These are phyloP conservation scores for Oryzias melastigma DNA, from an alignment of 2,113 vertebrate species.

Conservation along the genomic window DNA sequence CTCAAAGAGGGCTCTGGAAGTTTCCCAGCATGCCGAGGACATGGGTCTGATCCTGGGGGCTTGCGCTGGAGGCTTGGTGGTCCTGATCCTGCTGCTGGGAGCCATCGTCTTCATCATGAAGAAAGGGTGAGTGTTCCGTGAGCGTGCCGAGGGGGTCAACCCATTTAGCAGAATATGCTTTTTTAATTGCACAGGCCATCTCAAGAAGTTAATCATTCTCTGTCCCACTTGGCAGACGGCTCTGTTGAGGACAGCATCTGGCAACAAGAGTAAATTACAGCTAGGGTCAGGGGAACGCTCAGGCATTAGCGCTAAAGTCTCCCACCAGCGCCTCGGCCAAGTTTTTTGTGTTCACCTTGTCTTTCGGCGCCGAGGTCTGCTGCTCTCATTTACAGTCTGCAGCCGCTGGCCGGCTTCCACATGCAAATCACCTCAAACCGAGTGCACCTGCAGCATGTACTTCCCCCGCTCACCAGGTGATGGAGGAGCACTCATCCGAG, in stretches of 20 bases:
- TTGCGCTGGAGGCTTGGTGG: constrained; percentile 87
- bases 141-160: background rate
- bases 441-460: constrained; percentile 61
- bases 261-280: constrained; percentile 59
- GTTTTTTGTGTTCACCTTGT: constrained; percentile 65
- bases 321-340: constrained; percentile 28
- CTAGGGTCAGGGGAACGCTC: constrained; percentile 50
- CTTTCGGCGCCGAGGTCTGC: constrained; percentile 70
- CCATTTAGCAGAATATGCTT: background rate
- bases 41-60: constrained; percentile 94
- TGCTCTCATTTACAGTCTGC: constrained; percentile 11
- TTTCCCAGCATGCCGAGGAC: constrained; percentile 91
- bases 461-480: constrained; percentile 40
- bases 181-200: constrained; percentile 1
- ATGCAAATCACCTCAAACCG: constrained; percentile 65
- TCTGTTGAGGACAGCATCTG: constrained; percentile 56
- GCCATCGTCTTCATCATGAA: constrained; percentile 88
- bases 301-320: constrained; percentile 58
- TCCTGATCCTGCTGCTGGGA: constrained; percentile 90
- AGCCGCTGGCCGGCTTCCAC: constrained; percentile 57
- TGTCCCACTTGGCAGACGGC: constrained; percentile 49
- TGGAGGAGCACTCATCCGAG: constrained; percentile 58
- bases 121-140: constrained; percentile 84
- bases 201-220: constrained; percentile 41
- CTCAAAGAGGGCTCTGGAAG: constrained; percentile 86